Base-by-base conservation (phyloP, 37 sponge, comb jelly and placozoan species). In the Geodia barretti region DNA sequence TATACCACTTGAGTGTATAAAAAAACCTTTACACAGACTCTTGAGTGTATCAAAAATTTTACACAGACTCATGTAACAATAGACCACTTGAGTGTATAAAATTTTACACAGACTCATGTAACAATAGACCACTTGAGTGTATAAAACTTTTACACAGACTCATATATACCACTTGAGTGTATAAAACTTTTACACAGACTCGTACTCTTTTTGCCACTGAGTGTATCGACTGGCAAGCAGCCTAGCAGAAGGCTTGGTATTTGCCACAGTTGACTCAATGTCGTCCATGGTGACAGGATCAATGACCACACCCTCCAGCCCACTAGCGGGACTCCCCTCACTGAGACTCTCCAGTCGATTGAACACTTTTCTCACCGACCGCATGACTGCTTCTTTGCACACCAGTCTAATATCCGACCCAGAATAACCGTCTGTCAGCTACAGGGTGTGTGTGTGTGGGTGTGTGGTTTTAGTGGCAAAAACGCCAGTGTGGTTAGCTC, bases 331-430 rank as follows among this genome's bases (percentile, higher is more conserved):
- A 31, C n/a, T 25, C 60, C 54, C 78, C 1, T 29, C 64, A 11
- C 35, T 36, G 11, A 81, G 30, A 19, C 35, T 30, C 42, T 90
- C 88, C 29, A 90, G 81, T 29, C 59, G 70, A 39, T 93, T 77
- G 65, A 96, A 99, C 62, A 99, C 92, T 66, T 90, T 87, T 61
- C 99, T 78, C n/a, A 99, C 84, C 39, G 93, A 70, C 24, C 90
- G 75, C 99, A 99, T 99, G 67, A 93, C 95, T n/a, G 99, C 97
- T 72, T 99, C 99, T 70, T 99, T 99, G 74, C 99, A 96, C 26
- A 96, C 90, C 69, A 96, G 74, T 65, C 85, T 83, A 8, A 99
- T 90, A 74, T 99, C 99, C 3, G 99, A 99, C 0, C 99, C 99
- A 64, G 99, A 96, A 83, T 99, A 99, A n/a, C 97, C 97, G 25